Evolutionary conservation across 2,797 vertebrate genomes (phyloP).

Genomic region (Crenuchus spilurus): DNA sequence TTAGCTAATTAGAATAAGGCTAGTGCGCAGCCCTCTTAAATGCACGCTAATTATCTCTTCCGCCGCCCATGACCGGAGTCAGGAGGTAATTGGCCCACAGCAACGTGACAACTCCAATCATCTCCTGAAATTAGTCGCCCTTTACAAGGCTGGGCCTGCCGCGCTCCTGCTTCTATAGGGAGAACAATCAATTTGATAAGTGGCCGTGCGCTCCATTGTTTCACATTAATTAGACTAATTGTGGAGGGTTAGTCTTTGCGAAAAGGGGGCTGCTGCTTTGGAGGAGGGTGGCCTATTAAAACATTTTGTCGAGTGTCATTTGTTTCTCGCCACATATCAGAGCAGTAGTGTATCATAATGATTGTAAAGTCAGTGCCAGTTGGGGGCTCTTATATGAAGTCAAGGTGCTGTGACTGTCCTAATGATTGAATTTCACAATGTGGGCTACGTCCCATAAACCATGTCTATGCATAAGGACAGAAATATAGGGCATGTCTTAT

Average conservation of each 20-base stretch:
- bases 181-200: slow-evolving; percentile 94
- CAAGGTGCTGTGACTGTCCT: slow-evolving; percentile 50
- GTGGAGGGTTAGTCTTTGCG: slow-evolving; percentile 86
- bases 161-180: slow-evolving; percentile 88
- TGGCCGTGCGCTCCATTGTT: slow-evolving; percentile 91
- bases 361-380: slow-evolving; percentile 49
- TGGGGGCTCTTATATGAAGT: slow-evolving; percentile 43
- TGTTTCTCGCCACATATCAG: slow-evolving; percentile 21
- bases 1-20: slow-evolving; percentile 87
- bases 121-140: slow-evolving; percentile 84
- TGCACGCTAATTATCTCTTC: slow-evolving; percentile 88
- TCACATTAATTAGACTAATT: slow-evolving; percentile 95
- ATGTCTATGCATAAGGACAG: slow-evolving; percentile 49
- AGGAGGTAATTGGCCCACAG: slow-evolving; percentile 90
- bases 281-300: slow-evolving; percentile 55
- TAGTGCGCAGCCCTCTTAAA: slow-evolving; percentile 84
- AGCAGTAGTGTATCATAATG: slow-evolving; percentile 15
- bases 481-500: slow-evolving; percentile 54
- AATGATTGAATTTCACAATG: slow-evolving; percentile 59
- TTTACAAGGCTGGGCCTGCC: slow-evolving; percentile 85
- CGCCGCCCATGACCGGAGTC: slow-evolving; percentile 86
- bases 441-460: slow-evolving; percentile 55
- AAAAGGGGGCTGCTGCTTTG: slow-evolving; percentile 77
- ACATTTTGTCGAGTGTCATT: slow-evolving; percentile 31
- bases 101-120: slow-evolving; percentile 93